phyloP scores from a whole-genome alignment of 2,113 vertebrate species.

The Heteronetta atricapilla region DNA sequence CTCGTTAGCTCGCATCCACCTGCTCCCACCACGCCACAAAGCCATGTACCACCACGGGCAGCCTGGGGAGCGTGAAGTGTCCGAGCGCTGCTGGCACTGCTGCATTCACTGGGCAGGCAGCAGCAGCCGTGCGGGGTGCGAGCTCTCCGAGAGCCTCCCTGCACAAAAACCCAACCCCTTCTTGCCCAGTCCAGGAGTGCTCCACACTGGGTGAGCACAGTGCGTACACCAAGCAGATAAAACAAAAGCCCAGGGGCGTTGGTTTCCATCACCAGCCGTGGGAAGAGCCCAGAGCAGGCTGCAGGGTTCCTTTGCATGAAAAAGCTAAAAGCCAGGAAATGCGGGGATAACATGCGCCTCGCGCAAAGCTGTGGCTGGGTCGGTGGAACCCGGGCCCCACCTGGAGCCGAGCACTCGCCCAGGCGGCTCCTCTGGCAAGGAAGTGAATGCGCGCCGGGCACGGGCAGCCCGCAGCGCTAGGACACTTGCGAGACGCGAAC shows the following conservation, averaged over 20 bases:
- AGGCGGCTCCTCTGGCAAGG: constrained; percentile 58
- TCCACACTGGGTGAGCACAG: fast-evolving
- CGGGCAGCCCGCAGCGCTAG: constrained; percentile 57
- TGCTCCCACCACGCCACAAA: fast-evolving
- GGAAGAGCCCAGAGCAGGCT: not conserved
- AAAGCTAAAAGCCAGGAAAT: no score
- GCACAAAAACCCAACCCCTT: not conserved
- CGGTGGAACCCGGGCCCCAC: constrained; percentile 71
- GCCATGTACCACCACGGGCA: not conserved
- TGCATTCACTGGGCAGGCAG: fast-evolving
- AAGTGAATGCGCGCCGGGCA: constrained; percentile 68
- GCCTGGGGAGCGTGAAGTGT: fast-evolving
- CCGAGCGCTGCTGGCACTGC: fast-evolving
- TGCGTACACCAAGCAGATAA: not conserved
- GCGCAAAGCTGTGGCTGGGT: constrained; percentile 50
- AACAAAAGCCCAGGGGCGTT: not conserved
- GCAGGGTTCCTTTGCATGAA: no score
- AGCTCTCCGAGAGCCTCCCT: constrained; percentile 30
- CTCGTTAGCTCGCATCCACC: not conserved
- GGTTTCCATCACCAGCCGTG: no score
- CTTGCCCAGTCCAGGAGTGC: fast-evolving
- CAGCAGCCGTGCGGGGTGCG: not conserved
- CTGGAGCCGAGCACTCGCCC: constrained; percentile 61
- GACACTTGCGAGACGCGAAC: constrained; percentile 68
- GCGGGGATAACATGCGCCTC: fast-evolving